A percentile compares a stretch with the other conserved stretches of the same genome.
Evolutionary conservation across 2,113 vertebrate genomes (phyloP).

Genomic region (Alosa alosa): DNA sequence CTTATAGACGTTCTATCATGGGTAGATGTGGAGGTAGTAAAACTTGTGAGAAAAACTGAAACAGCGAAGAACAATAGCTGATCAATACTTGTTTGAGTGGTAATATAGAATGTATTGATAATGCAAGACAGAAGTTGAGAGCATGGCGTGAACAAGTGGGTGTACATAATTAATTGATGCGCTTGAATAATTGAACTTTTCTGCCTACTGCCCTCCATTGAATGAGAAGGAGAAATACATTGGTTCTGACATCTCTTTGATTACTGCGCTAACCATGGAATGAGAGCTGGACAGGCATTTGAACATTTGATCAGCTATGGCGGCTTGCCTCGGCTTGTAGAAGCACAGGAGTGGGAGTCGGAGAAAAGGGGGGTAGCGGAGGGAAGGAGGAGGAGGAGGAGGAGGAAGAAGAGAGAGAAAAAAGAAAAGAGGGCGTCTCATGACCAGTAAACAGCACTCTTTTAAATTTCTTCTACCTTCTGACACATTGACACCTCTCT

Average conservation of each 20-base stretch:
- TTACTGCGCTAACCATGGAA: conserved; percentile 62
- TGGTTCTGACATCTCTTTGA: conserved; percentile 67
- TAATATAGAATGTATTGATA: conserved; percentile 50
- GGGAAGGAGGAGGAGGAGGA: conserved; percentile 47
- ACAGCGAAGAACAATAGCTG: conserved; percentile 30
- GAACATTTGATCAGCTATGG: conserved; percentile 66
- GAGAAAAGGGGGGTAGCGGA: conserved; percentile 16
- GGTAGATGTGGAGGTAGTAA: neutral
- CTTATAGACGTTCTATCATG: neutral
- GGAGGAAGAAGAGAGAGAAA: conserved; percentile 48
- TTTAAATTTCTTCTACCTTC: conserved; percentile 73
- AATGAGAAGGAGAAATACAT: conserved; percentile 66
- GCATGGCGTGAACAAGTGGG: conserved; percentile 55
- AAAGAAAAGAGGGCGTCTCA: conserved; percentile 59
- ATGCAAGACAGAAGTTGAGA: conserved; percentile 49
- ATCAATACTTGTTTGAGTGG: conserved; percentile 32
- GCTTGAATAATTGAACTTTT: conserved; percentile 72
- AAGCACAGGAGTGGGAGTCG: conserved; percentile 27
- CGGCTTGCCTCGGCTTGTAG: conserved; percentile 45
- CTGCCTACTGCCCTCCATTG: conserved; percentile 17
- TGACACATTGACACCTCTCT: conserved; percentile 78
- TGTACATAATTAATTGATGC: conserved; percentile 70
- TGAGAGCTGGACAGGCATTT: conserved; percentile 55
- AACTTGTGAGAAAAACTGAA: conserved; percentile 32
- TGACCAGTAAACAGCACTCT: conserved; percentile 76